Evolutionary conservation across 2,113 vertebrate species (phyloP), one percentile per base, ranked within the genome.

Genomic region (Oryzias melastigma): DNA sequence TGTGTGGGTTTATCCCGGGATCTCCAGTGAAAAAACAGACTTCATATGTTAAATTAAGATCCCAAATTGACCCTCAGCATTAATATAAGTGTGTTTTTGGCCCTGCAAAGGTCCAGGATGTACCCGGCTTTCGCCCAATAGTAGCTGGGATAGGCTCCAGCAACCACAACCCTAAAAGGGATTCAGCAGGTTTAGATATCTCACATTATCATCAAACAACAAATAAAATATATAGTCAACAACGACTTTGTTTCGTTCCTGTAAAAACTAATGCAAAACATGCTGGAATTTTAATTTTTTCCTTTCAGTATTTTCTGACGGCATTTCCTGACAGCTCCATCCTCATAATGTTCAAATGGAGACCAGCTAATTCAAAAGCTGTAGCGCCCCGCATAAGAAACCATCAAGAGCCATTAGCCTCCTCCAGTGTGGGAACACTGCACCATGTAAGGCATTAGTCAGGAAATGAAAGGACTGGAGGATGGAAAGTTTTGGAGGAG

Each of bases 401-500:
- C 73, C 78, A 73, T 76, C 75, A 84, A 74, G 62, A 77, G 67
- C 77, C 78, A 80, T 87, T 88, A 85, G 76, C 59, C 57, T 70
- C 27, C 53, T 66, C 42, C 61, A 24, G 68, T 42, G 60, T 74
- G 63, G 68, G 62, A 72, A 63, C 65, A 24, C 35, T 57, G 74
- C 62, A 58, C 49, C 64, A 15, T 53, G 12, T 45, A 2, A 35
- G 55, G 71, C 65, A 70, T 75, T 75, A 80, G 58, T 76, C 84
- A 78, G 84, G 75, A 80, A 82, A 85, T 76, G 61, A 61, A 79
- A 18, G 14, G 43, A 54, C 54, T 58, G 64, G 56, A 75, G 66
- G 77, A 71, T 58, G 63, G 61, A 75, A 65, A 44, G 43, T 44
- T 44, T 44, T 5, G 75, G 70, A 68, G 59, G 63, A 44, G 72